Conservation (phyloP, 2,888 invertebrate species). For the Agriotes lineatus region DNA sequence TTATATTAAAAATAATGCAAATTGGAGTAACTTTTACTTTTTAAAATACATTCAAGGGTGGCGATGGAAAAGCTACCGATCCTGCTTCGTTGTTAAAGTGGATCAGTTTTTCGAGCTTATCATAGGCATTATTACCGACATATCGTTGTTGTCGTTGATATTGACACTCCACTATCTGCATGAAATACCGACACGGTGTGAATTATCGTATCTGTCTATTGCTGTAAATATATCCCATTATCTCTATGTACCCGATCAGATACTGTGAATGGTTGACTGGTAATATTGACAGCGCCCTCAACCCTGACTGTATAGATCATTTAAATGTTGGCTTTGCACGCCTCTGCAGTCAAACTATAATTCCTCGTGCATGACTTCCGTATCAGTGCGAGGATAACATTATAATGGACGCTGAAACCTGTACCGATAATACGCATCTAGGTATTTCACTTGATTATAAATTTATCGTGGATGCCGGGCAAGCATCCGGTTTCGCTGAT, state of each 20-base stretch:
- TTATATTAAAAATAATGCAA: too few species aligned
- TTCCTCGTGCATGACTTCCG: constrained; percentile 16
- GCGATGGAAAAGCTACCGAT: too few species aligned
- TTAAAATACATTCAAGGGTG: too few species aligned
- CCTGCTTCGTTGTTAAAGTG: too few species aligned
- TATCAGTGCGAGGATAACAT: constrained; percentile 23
- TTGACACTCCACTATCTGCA: neutral
- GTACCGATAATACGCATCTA: constrained; percentile 36
- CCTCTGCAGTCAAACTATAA: constrained; percentile 27
- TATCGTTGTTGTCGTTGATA: constrained; percentile 10
- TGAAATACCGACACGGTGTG: constrained; percentile 3
- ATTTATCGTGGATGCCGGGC: constrained; percentile 59
- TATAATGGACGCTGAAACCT: constrained; percentile 31
- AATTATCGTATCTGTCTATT: constrained; percentile 50
- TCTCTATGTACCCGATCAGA: constrained; percentile 51
- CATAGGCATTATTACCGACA: too few species aligned
- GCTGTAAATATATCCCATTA: constrained; percentile 51
- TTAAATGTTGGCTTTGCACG: constrained; percentile 30
- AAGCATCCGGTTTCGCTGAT: constrained; percentile 60
- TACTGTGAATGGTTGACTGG: constrained; percentile 47
- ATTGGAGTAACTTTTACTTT: too few species aligned
- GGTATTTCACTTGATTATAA: constrained; percentile 54
- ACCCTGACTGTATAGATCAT: constrained; percentile 28
- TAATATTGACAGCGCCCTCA: constrained; percentile 53
- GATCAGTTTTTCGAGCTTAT: too few species aligned